Evolutionary conservation across 2,888 invertebrate genomes (phyloP).

Genomic region (Helleia helle): DNA sequence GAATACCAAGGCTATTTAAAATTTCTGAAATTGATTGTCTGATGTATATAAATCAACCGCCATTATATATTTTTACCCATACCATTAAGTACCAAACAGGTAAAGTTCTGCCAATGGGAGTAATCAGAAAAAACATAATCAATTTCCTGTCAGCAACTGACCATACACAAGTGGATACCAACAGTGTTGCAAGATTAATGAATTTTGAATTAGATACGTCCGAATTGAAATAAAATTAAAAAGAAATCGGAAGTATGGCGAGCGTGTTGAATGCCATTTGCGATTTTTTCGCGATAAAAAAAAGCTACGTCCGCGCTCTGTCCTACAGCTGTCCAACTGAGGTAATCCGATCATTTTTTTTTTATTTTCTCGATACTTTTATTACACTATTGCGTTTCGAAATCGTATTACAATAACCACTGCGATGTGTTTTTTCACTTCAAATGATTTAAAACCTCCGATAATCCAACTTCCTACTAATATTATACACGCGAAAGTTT

Average conservation of each 20-base stretch:
- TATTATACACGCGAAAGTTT: no score
- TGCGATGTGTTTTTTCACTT: constrained; percentile 1
- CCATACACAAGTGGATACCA: constrained; percentile 59
- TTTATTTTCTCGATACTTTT: constrained; percentile 33
- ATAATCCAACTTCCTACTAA: no score
- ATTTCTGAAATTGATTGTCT: no score
- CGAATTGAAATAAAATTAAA: constrained; percentile 64
- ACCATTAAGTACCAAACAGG: not conserved
- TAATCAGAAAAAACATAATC: constrained; percentile 37
- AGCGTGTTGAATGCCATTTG: constrained; percentile 55
- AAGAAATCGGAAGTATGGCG: constrained; percentile 64
- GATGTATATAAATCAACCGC: no score
- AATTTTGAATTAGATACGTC: constrained; percentile 66
- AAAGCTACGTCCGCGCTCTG: constrained; percentile 47
- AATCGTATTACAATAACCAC: constrained; percentile 7
- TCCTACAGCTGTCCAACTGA: constrained; percentile 56
- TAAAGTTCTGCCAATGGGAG: constrained; percentile 22
- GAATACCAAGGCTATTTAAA: no score
- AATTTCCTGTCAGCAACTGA: constrained; percentile 72
- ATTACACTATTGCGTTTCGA: constrained; percentile 17
- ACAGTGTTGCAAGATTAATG: constrained; percentile 65
- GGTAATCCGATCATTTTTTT: constrained; percentile 66
- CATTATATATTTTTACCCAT: no score
- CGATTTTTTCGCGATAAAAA: constrained; percentile 53
- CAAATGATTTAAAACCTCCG: not conserved